Evolutionary conservation across 2,113 vertebrate genomes (phyloP).

Genomic region (Laticauda laticaudata): DNA sequence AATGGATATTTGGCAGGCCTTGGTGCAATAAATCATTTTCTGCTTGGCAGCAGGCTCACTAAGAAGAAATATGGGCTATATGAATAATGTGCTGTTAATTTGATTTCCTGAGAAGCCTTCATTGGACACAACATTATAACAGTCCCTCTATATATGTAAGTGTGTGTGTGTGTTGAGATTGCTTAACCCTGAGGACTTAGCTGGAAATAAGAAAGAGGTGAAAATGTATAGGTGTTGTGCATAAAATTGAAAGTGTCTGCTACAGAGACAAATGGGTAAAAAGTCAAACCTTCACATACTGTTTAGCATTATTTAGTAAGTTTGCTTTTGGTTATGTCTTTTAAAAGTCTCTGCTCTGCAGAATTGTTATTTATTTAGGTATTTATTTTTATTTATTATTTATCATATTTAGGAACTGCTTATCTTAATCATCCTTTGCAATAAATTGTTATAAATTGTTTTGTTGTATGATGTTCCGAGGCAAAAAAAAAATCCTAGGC

Average conservation of each 20-base stretch:
- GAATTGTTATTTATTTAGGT: background rate
- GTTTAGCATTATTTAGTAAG: slow-evolving; percentile 1
- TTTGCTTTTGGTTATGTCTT: background rate
- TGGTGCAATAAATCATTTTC: slow-evolving; percentile 20
- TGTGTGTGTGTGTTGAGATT: background rate
- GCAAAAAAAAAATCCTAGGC: background rate
- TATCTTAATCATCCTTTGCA: background rate
- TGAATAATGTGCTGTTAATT: slow-evolving; percentile 5
- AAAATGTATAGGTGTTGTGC: background rate
- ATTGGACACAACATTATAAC: background rate
- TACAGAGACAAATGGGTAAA: background rate
- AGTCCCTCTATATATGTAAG: background rate
- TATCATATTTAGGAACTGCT: background rate
- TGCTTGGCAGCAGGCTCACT: background rate
- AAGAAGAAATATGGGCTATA: background rate
- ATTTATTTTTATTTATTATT: background rate
- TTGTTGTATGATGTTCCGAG: background rate
- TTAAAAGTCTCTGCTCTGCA: background rate
- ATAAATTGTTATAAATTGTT: background rate
- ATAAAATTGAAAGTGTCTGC: background rate
- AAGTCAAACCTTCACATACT: background rate
- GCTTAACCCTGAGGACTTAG: background rate
- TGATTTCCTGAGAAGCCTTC: slow-evolving; percentile 2
- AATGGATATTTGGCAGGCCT: slow-evolving; percentile 4
- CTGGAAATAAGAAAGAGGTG: background rate